phyloP scores from a whole-genome alignment of 2,113 vertebrate species.

The Oxygymnocypris stewartii region DNA sequence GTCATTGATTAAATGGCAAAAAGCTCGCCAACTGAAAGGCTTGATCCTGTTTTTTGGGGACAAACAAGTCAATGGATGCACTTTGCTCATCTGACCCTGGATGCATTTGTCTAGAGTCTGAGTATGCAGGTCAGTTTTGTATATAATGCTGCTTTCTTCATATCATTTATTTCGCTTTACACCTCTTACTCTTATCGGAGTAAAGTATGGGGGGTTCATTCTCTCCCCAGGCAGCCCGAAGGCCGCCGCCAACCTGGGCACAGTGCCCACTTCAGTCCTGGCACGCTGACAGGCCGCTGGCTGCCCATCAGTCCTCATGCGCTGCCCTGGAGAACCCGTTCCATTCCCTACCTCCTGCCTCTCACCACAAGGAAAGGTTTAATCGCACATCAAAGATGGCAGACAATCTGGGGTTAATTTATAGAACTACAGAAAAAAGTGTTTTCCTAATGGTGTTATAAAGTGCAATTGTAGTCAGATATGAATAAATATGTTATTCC shows the following conservation, averaged over 20 bases:
- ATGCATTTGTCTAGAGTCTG: not conserved
- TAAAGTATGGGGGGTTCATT: constrained; percentile 51
- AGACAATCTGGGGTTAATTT: constrained; percentile 4
- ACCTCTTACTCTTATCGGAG: constrained; percentile 21
- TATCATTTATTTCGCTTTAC: not conserved
- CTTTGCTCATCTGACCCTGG: not conserved
- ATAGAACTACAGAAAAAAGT: not conserved
- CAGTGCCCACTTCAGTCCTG: constrained; percentile 56
- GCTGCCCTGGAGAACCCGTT: constrained; percentile 53
- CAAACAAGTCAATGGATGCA: constrained; percentile 20
- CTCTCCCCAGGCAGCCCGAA: constrained; percentile 57
- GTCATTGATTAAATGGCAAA: not conserved
- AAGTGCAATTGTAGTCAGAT: not conserved
- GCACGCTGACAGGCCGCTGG: constrained; percentile 57
- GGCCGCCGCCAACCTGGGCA: constrained; percentile 59
- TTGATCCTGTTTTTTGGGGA: not conserved
- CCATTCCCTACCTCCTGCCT: constrained; percentile 25
- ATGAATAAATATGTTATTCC: not conserved
- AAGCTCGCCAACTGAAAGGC: not conserved
- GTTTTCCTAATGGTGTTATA: not conserved
- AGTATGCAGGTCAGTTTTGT: not conserved
- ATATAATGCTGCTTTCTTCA: constrained; percentile 28
- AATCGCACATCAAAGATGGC: constrained; percentile 55
- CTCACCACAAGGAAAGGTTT: constrained; percentile 46
- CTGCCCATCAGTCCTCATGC: constrained; percentile 63